phyloP scores from a whole-genome alignment of 2,113 vertebrate species.

The Fregata magnificens region DNA sequence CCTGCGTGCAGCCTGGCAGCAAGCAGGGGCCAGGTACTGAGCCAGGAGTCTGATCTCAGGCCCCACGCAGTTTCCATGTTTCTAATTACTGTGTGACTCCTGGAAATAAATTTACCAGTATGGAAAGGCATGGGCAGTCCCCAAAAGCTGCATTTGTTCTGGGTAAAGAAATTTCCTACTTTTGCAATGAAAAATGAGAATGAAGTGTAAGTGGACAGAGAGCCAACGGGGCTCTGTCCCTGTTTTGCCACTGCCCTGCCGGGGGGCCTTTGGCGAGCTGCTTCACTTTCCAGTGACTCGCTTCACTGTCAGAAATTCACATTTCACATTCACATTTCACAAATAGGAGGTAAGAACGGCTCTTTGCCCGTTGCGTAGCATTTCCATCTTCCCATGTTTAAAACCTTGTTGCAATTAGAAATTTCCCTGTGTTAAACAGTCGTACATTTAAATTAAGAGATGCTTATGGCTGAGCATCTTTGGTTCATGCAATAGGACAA shows the following conservation, averaged over 20 bases:
- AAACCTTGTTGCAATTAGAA: neutral
- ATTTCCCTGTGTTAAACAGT: neutral
- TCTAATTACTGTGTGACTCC: neutral
- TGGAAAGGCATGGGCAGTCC: neutral
- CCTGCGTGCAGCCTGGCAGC: neutral
- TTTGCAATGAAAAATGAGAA: neutral
- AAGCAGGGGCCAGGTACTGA: neutral
- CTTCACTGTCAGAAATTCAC: neutral
- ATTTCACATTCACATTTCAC: neutral
- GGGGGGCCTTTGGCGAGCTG: neutral
- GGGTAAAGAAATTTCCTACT: neutral
- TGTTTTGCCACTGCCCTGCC: neutral
- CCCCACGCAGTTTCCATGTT: neutral
- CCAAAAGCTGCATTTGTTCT: neutral
- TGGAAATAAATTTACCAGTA: neutral
- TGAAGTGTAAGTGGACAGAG: neutral
- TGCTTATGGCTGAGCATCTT: neutral
- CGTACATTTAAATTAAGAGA: neutral
- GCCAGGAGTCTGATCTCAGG: neutral
- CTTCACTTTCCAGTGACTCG: neutral
- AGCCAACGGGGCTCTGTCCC: neutral
- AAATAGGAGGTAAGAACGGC: neutral
- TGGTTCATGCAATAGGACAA: neutral
- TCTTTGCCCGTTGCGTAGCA: neutral
- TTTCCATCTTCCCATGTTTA: neutral